These are phyloP conservation scores for Phasia obesa DNA, from an alignment of 2,888 invertebrate species.

Conservation along the genomic window DNA sequence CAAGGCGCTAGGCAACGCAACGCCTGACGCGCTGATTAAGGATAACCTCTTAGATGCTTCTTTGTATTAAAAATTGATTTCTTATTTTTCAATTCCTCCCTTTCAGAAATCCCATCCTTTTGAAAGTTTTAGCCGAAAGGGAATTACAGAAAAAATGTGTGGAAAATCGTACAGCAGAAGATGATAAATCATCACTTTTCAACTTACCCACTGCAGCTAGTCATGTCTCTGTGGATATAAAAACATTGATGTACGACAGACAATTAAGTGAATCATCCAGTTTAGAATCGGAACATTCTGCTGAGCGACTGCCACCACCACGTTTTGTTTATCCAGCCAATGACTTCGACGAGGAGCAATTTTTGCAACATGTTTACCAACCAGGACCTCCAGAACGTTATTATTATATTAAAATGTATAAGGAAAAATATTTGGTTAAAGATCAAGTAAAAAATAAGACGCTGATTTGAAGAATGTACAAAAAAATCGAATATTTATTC, in stretches of 20 bases:
- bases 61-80: too few relatives aligned
- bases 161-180: conserved; percentile 41
- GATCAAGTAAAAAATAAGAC: conserved; percentile 35
- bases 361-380: conserved; percentile 72
- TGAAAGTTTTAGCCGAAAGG: conserved; percentile 66
- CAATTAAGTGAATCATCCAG: not conserved
- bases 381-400: conserved; percentile 75
- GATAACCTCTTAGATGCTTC: too few relatives aligned
- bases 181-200: not conserved
- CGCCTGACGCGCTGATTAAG: too few relatives aligned
- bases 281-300: not conserved
- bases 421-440: conserved; percentile 31
- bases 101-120: conserved; percentile 72
- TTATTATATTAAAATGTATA: conserved; percentile 57
- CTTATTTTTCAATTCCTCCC: not conserved
- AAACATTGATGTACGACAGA: conserved; percentile 3
- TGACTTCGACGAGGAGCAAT: conserved; percentile 73
- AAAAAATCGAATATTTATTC: not conserved
- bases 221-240: not conserved
- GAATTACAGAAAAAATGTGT: conserved; percentile 55
- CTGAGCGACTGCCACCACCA: not conserved
- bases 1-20: too few relatives aligned
- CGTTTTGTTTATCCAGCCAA: conserved; percentile 73
- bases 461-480: conserved; percentile 20
- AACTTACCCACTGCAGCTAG: not conserved